Percentiles rank a stretch among this genome's conserved stretches.
Conservation (phyloP, 2,797 vertebrate species). For the Tadarida brasiliensis region DNA sequence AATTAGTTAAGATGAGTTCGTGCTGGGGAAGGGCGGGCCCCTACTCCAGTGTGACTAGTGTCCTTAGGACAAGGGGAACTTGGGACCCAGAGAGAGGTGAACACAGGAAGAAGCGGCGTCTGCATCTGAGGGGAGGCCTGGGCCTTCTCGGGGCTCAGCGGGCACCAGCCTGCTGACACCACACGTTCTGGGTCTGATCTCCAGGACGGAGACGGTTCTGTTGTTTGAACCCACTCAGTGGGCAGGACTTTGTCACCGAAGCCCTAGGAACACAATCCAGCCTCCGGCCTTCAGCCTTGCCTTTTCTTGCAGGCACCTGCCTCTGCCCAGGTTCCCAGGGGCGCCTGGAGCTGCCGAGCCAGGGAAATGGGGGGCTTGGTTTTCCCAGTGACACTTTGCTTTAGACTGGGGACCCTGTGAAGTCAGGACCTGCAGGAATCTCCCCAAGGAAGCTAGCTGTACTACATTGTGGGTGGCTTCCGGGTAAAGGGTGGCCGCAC, state of each 20-base stretch:
- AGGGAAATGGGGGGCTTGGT: not conserved
- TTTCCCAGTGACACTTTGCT: not conserved
- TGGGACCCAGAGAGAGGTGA: not conserved
- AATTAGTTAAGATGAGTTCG: not conserved
- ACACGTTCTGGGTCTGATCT: no score
- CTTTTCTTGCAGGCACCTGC: not conserved
- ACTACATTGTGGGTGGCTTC: not conserved
- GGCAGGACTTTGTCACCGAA: not conserved
- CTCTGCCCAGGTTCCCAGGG: not conserved
- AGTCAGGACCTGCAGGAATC: not conserved
- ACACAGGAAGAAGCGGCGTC: not conserved
- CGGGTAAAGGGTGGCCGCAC: not conserved
- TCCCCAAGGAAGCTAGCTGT: not conserved
- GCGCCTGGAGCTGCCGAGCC: fast-evolving
- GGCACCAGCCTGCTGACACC: not conserved
- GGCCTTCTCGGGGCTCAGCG: not conserved
- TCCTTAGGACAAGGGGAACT: not conserved
- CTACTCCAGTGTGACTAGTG: fast-evolving
- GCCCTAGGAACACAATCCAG: no score
- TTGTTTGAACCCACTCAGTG: not conserved
- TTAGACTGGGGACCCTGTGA: not conserved
- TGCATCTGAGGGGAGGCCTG: not conserved
- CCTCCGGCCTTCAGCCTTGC: not conserved
- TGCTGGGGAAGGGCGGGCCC: not conserved
- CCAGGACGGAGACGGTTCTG: not conserved